These are phyloP conservation scores for Spermophilus dauricus DNA, from an alignment of 2,113 vertebrate genomes.

Conservation along the genomic window DNA sequence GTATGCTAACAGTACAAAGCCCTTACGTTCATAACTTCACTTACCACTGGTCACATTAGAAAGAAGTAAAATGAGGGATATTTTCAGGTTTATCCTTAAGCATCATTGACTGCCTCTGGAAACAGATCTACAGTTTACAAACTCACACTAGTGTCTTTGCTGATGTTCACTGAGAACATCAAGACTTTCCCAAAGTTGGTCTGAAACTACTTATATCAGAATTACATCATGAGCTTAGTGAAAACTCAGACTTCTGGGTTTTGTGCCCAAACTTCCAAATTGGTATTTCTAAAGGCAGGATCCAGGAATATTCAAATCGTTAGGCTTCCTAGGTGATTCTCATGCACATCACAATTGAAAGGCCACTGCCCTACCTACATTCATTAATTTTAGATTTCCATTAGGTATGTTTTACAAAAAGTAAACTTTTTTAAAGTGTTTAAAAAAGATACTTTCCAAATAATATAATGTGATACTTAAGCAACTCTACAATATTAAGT, in stretches of 20 bases:
- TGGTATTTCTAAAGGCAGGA: neutral
- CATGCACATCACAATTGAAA: neutral
- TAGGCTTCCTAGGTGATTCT: neutral
- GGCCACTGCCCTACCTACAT: neutral
- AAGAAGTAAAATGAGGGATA: neutral
- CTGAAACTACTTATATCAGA: neutral
- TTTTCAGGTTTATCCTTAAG: neutral
- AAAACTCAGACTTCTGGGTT: neutral
- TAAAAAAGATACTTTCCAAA: neutral
- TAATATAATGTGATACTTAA: neutral
- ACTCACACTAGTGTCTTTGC: neutral
- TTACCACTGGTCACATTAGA: neutral
- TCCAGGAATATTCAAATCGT: neutral
- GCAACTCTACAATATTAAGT: neutral
- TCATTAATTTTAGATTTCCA: slow-evolving; percentile 56
- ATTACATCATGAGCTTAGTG: neutral
- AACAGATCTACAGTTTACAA: neutral
- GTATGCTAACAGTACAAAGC: neutral
- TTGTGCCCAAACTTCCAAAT: neutral
- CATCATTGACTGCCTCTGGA: neutral
- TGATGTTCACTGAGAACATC: neutral
- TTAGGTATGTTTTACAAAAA: neutral
- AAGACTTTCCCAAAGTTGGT: neutral
- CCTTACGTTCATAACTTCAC: neutral
- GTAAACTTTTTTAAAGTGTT: neutral